Evolutionary conservation across 1,140 invertebrate genomes (phyloP).

Genomic region (Acromyrmex charruanus): DNA sequence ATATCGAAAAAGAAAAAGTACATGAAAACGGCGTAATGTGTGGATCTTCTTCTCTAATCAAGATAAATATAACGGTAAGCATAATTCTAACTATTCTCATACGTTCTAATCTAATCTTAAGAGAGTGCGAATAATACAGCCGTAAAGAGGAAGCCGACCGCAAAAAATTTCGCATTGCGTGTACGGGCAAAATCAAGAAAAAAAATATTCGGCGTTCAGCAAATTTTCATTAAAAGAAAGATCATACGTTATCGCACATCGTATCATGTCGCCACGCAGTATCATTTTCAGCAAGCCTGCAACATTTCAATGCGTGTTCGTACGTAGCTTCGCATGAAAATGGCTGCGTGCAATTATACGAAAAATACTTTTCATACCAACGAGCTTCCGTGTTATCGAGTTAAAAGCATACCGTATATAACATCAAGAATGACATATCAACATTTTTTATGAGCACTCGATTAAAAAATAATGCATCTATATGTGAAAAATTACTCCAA

Average conservation of each 20-base stretch:
- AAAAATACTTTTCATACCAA: conserved; percentile 55
- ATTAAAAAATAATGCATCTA: conserved; percentile 36
- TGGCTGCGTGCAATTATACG: conserved; percentile 59
- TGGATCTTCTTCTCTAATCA: neutral
- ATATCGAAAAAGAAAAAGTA: neutral
- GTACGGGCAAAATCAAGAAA: neutral
- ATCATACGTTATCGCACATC: conserved; percentile 6
- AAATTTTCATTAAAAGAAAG: conserved; percentile 49
- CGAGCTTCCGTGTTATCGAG: conserved; percentile 32
- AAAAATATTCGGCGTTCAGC: conserved; percentile 1
- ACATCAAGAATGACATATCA: neutral
- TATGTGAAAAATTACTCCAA: neutral
- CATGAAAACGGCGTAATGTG: neutral
- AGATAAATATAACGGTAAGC: conserved; percentile 12
- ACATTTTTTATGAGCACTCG: neutral
- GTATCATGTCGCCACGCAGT: conserved; percentile 3
- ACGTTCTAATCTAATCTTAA: conserved; percentile 10
- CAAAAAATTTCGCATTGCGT: conserved; percentile 16
- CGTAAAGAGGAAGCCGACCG: neutral
- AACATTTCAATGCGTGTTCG: neutral
- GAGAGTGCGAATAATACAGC: conserved; percentile 28
- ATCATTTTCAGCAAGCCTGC: conserved; percentile 62
- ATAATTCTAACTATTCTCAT: conserved; percentile 19
- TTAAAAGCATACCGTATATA: conserved; percentile 26
- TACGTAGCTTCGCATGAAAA: conserved; percentile 27